Base-by-base conservation (phyloP, 1,140 invertebrate genomes). In the Penaeus japonicus region DNA sequence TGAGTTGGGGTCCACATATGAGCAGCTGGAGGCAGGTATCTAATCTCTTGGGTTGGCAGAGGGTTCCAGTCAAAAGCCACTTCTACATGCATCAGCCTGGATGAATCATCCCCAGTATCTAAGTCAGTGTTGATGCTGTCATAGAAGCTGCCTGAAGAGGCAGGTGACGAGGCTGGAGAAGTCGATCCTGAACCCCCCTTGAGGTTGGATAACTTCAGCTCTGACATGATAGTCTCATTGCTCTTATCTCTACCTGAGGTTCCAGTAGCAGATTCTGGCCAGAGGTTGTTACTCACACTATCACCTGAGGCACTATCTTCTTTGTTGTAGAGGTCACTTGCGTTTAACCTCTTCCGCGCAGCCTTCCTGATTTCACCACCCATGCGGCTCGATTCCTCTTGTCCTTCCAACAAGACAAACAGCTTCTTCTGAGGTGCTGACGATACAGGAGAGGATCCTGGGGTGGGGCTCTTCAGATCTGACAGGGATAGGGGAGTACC, bases 21-120 rank as follows among this genome's bases (percentile, higher is more conserved):
- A 35, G 79, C 79, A 15, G 79, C 62, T 22, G 86, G 86, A 32
- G 79, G 86, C 17, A 82, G 39, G 57, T 73, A 75, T 39, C 54
- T 54, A 12, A 73, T 81, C 20, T 80, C 75, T 55, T 78, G 30
- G 18, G 80, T 47, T 35, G 62, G 47, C 17, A 88, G 39, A 7
- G 86, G 86, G 32, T 55, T 88, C 86, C 86, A 88, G 47, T 88
- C 86, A 83, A 88, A 88, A 47, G 86, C 79, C 53, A 88, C 86
- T 57, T 88, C 86, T 20, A 88, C 86, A 53, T 88, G 86, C 86
- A 88, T 88, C 22, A 88, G 39, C 54, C 70, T 77, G 3, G 73
- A 32, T 15, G 27, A 24, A 32, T 73, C 53, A 39, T 57, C 54
- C n/a, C 59, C 22, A 73, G 22, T 27, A 4, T 70, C 62, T 2